These are phyloP conservation scores for Gavia stellata DNA, from an alignment of 2,113 vertebrate genomes.

Conservation along the genomic window DNA sequence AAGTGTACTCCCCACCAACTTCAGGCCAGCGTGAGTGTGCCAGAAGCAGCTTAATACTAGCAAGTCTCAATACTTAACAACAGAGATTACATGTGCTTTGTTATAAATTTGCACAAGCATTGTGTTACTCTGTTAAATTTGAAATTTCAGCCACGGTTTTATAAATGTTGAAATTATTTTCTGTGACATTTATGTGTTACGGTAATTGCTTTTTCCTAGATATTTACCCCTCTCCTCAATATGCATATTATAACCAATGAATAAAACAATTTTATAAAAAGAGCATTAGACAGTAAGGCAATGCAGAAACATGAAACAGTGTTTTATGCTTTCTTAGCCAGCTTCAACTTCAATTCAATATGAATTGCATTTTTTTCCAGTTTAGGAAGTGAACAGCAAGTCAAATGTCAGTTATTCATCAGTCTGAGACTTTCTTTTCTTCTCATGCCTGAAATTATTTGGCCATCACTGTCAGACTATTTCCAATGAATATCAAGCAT, in stretches of 20 bases:
- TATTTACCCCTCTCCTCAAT: neutral
- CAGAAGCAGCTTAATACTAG: neutral
- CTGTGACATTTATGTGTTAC: neutral
- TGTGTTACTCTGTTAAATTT: neutral
- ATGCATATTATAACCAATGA: neutral
- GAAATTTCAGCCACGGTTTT: neutral
- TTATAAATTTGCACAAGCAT: neutral
- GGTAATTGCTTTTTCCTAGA: neutral
- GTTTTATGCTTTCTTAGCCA: constrained; percentile 6
- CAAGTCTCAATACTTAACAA: neutral
- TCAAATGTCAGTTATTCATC: constrained; percentile 46
- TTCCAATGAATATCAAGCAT: constrained; percentile 7
- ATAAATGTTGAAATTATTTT: neutral
- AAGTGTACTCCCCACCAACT: neutral
- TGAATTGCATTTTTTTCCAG: constrained; percentile 15
- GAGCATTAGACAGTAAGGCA: neutral
- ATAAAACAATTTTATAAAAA: neutral
- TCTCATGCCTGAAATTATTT: constrained; percentile 46
- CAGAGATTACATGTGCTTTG: neutral
- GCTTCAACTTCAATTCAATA: neutral
- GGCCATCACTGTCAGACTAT: neutral
- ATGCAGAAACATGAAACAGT: neutral
- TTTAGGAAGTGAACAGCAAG: constrained; percentile 43
- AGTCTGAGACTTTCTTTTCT: constrained; percentile 53
- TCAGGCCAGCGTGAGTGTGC: neutral